Percentiles rank a stretch among this genome's conserved stretches.
Evolutionary conservation across 1,140 invertebrate genomes (phyloP).

Genomic region (Batillaria attramentaria): DNA sequence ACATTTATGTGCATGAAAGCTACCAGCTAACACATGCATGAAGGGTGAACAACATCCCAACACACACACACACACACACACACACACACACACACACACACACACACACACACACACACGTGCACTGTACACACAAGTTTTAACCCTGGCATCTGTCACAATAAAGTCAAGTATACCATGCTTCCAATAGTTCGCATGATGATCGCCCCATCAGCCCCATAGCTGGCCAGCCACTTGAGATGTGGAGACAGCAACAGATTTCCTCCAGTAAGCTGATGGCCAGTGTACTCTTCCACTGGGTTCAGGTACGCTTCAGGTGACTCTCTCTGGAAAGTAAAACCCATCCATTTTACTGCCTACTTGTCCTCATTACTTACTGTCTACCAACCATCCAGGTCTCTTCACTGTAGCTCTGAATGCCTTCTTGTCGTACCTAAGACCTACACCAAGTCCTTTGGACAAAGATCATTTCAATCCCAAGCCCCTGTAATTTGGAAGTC

Average conservation of each 20-base stretch:
- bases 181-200: conserved; percentile 53
- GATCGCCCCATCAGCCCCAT: conserved; percentile 62
- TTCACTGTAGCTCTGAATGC: no score
- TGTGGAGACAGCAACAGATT: conserved; percentile 63
- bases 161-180: conserved; percentile 49
- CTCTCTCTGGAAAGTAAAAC: not conserved
- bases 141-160: not conserved
- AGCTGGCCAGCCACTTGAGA: conserved; percentile 66
- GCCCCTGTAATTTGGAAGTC: no score
- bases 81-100: conserved; percentile 2
- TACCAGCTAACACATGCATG: not conserved
- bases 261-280: conserved; percentile 66
- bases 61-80: conserved; percentile 15
- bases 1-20: not conserved
- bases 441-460: no score
- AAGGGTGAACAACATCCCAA: not conserved
- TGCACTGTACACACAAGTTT: not conserved
- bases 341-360: not conserved
- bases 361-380: no score
- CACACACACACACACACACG: not conserved
- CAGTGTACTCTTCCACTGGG: conserved; percentile 15
- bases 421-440: no score
- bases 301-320: not conserved
- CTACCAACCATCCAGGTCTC: no score
- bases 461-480: no score